Percentiles rank a stretch among this genome's conserved stretches.
Conservation (phyloP, 2,888 invertebrate genomes). For the Polydesmus complanatus region DNA sequence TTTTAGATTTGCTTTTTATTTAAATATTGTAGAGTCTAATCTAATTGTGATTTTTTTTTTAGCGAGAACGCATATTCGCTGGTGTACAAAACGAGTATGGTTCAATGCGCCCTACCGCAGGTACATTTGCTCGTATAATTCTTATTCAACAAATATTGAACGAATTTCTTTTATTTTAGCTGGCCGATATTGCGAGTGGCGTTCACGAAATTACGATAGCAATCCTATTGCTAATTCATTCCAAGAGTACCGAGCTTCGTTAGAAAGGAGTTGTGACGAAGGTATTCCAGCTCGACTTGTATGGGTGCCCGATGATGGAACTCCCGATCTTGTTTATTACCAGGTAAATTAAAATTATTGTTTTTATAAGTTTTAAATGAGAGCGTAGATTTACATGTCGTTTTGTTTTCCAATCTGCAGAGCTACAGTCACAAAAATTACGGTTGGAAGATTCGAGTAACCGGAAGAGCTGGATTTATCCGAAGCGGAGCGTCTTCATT, state of each 20-base stretch:
- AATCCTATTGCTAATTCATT: constrained; percentile 48
- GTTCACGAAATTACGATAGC: constrained; percentile 58
- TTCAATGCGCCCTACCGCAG: constrained; percentile 63
- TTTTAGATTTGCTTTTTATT: neutral
- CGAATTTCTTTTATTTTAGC: constrained; percentile 34
- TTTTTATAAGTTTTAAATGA: too few species aligned
- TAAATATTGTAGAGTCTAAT: neutral
- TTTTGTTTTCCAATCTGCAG: constrained; percentile 8
- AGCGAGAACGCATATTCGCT: constrained; percentile 58
- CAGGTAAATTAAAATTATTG: constrained; percentile 46
- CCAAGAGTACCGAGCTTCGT: constrained; percentile 58
- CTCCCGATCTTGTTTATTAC: constrained; percentile 72
- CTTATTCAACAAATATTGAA: neutral
- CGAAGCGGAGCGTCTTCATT: constrained; percentile 28
- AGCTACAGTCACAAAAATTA: constrained; percentile 17
- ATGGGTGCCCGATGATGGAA: constrained; percentile 74
- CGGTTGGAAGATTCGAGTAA: constrained; percentile 10
- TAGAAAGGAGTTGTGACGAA: constrained; percentile 54
- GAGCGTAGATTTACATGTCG: neutral
- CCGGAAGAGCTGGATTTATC: constrained; percentile 12
- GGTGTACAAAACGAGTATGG: constrained; percentile 64
- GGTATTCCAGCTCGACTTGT: constrained; percentile 56
- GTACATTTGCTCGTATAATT: constrained; percentile 31
- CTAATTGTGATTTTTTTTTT: constrained; percentile 1
- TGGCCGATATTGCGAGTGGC: constrained; percentile 78